Evolutionary conservation across 2,797 vertebrate species (phyloP).

Genomic region (Emys orbicularis): DNA sequence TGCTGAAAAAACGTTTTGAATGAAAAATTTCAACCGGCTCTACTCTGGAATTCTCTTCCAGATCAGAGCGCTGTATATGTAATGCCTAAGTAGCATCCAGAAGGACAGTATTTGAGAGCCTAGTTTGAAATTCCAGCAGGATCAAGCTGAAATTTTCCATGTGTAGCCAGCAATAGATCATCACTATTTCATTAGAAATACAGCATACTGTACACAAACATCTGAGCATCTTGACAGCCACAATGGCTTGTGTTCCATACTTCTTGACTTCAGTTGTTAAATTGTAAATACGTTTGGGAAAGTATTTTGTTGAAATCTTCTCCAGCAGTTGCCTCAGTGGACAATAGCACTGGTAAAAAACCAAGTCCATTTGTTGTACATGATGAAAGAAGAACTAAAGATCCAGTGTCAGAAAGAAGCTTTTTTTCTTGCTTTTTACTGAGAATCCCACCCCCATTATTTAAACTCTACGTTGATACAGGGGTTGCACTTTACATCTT

Average conservation of each 20-base stretch:
- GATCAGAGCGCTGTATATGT: not conserved
- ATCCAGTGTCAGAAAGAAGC: not conserved
- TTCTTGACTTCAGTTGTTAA: not conserved
- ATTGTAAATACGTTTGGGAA: not conserved
- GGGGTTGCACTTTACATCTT: not conserved
- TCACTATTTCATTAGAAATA: not conserved
- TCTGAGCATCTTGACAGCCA: not conserved
- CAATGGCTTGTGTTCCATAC: not conserved
- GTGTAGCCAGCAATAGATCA: not conserved
- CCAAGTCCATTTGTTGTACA: not conserved
- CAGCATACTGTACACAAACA: not conserved
- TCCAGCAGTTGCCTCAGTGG: not conserved
- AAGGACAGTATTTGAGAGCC: not conserved
- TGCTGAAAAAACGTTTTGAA: not conserved
- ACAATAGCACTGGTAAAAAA: not conserved
- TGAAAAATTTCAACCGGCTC: not conserved
- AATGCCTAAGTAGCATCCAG: not conserved
- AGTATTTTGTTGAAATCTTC: not conserved
- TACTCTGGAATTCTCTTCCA: not conserved
- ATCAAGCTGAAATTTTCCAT: not conserved
- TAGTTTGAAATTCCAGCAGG: not conserved
- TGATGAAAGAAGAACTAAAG: not conserved
- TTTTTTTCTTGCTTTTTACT: not conserved
- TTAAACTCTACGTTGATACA: not conserved
- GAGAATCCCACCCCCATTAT: accelerated